phyloP scores from a whole-genome alignment of 2,888 invertebrate genomes.

The Synanthedon formicaeformis region DNA sequence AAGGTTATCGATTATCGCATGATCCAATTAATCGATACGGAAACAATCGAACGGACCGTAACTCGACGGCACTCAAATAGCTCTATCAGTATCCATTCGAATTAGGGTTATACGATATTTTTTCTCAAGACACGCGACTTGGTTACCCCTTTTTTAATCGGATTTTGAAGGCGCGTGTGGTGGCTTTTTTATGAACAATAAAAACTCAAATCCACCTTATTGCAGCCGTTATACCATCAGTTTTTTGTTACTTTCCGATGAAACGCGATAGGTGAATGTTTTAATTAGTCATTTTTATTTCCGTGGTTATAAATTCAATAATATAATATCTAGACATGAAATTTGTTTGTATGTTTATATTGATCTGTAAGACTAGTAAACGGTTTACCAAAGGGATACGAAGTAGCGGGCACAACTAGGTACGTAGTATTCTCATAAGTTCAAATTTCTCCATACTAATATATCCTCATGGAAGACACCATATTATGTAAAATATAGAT shows the following conservation, averaged over 20 bases:
- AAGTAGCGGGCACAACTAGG: too few relatives aligned
- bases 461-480: too few relatives aligned
- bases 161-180: conserved; percentile 60
- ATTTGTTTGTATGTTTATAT: too few relatives aligned
- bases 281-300: conserved; percentile 43
- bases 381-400: too few relatives aligned
- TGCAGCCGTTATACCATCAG: conserved; percentile 55
- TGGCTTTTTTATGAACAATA: conserved; percentile 45
- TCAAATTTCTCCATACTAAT: too few relatives aligned
- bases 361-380: too few relatives aligned
- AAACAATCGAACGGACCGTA: conserved; percentile 55
- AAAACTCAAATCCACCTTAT: conserved; percentile 62
- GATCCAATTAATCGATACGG: conserved; percentile 69
- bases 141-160: conserved; percentile 65
- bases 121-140: conserved; percentile 44
- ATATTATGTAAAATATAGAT: too few relatives aligned
- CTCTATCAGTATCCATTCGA: conserved; percentile 61
- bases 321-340: too few relatives aligned
- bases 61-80: conserved; percentile 56
- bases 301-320: conserved; percentile 3
- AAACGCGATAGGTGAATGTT: conserved; percentile 55
- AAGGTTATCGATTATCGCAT: conserved; percentile 65
- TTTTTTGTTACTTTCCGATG: conserved; percentile 46
- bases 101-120: conserved; percentile 61
- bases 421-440: too few relatives aligned